phyloP scores from a whole-genome alignment of 2,113 vertebrate species.

The Seriola rivoliana region DNA sequence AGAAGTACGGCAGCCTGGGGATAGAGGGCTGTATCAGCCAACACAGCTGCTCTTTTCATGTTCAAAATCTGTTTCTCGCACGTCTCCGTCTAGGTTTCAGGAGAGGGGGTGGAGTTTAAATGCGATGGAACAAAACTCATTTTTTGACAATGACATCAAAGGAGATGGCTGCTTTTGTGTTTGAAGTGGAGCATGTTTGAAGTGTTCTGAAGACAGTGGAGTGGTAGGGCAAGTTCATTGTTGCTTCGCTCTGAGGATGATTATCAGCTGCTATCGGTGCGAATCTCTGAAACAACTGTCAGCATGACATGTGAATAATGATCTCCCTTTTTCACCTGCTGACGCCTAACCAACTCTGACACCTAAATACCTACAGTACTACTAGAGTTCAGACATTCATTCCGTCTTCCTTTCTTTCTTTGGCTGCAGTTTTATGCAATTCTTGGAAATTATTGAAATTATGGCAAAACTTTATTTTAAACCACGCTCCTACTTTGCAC shows the following conservation, averaged over 20 bases:
- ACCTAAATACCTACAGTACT: constrained; percentile 72
- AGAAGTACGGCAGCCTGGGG: constrained; percentile 67
- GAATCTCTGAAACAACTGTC: constrained; percentile 82
- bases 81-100: constrained; percentile 78
- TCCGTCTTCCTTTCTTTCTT: constrained; percentile 32
- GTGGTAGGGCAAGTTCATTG: constrained; percentile 84
- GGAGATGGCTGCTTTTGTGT: constrained; percentile 84
- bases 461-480: constrained; percentile 1
- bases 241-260: constrained; percentile 81
- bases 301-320: constrained; percentile 83
- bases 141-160: constrained; percentile 87
- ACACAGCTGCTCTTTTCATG: constrained; percentile 84
- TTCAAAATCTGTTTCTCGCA: constrained; percentile 80
- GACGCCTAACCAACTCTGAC: constrained; percentile 74
- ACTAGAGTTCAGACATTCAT: constrained; percentile 53
- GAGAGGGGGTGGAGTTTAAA: constrained; percentile 82
- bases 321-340: constrained; percentile 82
- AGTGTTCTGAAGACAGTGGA: constrained; percentile 84
- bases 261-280: constrained; percentile 80
- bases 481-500: background rate
- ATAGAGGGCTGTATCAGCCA: constrained; percentile 74
- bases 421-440: constrained; percentile 32
- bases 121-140: constrained; percentile 82
- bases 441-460: constrained; percentile 37
- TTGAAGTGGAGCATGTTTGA: constrained; percentile 84